Conservation (phyloP, 2,888 invertebrate species). For the Caenorhabditis sp. region DNA sequence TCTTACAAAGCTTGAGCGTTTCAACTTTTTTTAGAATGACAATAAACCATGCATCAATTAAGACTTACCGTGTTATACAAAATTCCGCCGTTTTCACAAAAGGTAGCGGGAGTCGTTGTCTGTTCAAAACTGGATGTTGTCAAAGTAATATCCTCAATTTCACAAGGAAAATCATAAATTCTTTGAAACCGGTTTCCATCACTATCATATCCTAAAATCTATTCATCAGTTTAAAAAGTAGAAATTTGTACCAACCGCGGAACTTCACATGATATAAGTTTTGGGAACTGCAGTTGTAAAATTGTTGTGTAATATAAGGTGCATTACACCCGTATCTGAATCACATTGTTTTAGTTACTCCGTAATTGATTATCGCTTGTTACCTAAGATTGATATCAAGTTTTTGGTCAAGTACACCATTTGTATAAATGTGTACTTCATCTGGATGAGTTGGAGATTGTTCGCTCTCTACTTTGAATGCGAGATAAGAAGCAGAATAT, state of each 20-base stretch:
- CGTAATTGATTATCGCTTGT: not conserved
- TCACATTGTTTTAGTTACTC: not conserved
- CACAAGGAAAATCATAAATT: conserved; percentile 74
- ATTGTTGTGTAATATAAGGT: conserved; percentile 61
- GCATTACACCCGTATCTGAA: conserved; percentile 72
- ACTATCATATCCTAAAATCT: conserved; percentile 65
- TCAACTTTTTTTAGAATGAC: not conserved
- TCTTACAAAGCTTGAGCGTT: conserved; percentile 47
- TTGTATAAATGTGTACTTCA: conserved; percentile 61
- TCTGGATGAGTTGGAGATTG: conserved; percentile 58
- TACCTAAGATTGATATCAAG: conserved; percentile 48
- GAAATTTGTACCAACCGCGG: conserved; percentile 45
- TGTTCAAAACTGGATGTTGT: conserved; percentile 44
- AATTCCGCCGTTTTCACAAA: conserved; percentile 72
- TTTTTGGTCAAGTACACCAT: conserved; percentile 50
- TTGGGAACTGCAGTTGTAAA: conserved; percentile 66
- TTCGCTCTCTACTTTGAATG: conserved; percentile 63
- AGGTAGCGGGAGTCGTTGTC: conserved; percentile 56
- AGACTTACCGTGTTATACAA: conserved; percentile 58
- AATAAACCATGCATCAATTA: not conserved
- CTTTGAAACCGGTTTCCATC: conserved; percentile 73
- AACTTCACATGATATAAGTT: conserved; percentile 67
- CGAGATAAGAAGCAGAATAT: conserved; percentile 30
- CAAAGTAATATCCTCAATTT: conserved; percentile 37
- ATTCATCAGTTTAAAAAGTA: conserved; percentile 3